These are phyloP conservation scores for Cremastinae sp. DNA, from an alignment of 2,888 invertebrate genomes.

Conservation along the genomic window DNA sequence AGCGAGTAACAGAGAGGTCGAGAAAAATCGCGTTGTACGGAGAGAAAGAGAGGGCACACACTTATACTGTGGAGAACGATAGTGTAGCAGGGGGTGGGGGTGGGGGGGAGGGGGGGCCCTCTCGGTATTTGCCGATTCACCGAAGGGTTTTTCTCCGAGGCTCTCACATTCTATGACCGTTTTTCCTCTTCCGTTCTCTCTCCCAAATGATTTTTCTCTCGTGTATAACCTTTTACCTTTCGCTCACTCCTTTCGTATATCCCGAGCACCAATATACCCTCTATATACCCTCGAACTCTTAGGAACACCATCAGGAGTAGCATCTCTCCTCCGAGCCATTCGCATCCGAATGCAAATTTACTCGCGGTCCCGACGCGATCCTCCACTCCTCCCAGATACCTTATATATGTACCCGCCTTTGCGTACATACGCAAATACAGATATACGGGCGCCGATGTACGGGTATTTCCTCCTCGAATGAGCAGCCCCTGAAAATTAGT, in stretches of 20 bases:
- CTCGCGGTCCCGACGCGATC: constrained; percentile 61
- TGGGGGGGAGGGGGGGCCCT: constrained; percentile 28
- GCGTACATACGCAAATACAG: constrained; percentile 10
- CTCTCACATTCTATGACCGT: constrained; percentile 42
- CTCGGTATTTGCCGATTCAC: constrained; percentile 33
- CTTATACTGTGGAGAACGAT: neutral
- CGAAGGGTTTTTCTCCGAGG: constrained; percentile 15
- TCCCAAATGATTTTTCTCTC: constrained; percentile 30
- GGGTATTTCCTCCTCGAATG: constrained; percentile 26
- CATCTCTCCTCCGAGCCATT: constrained; percentile 57
- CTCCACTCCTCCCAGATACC: constrained; percentile 55
- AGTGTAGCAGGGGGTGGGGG: constrained; percentile 34
- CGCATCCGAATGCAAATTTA: constrained; percentile 67
- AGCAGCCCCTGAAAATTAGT: neutral
- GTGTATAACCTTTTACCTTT: constrained; percentile 46
- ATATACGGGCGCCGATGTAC: neutral
- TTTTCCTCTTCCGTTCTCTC: constrained; percentile 40
- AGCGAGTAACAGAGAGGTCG: constrained; percentile 2
- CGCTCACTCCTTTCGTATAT: constrained; percentile 25
- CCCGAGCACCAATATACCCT: neutral
- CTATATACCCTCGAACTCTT: constrained; percentile 1
- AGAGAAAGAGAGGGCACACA: constrained; percentile 34
- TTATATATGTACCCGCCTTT: constrained; percentile 21
- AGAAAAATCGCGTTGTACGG: constrained; percentile 30
- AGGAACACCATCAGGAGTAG: constrained; percentile 33